A percentile compares a stretch with the other conserved stretches of the same genome.
phyloP scores from a whole-genome alignment of 2,797 vertebrate species.

The Anabacerthia variegaticeps region DNA sequence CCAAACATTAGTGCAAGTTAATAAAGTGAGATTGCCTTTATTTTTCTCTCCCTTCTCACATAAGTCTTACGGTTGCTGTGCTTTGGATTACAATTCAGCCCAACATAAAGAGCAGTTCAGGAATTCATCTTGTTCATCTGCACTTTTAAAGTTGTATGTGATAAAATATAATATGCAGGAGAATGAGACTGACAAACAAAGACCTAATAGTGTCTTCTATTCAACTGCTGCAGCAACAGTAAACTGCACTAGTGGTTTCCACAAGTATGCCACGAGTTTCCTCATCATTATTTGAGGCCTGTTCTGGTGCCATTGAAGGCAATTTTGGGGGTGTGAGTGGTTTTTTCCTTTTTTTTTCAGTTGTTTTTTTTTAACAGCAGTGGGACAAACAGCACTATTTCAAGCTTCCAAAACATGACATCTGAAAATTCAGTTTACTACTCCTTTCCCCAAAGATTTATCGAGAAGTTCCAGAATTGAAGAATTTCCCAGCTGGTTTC shows the following conservation, averaged over 20 bases:
- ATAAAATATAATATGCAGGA: neutral
- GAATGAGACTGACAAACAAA: neutral
- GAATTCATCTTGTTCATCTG: neutral
- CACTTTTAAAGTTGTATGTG: neutral
- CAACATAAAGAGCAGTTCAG: neutral
- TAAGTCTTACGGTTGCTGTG: neutral
- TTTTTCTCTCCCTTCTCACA: neutral
- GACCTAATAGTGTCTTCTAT: neutral
- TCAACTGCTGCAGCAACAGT: neutral
- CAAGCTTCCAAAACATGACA: neutral
- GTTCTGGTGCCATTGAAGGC: neutral
- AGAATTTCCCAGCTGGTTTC: neutral
- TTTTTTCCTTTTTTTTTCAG: neutral
- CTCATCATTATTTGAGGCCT: neutral
- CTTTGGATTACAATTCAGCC: neutral
- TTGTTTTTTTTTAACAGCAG: neutral
- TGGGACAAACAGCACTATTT: neutral
- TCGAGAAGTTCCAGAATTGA: neutral
- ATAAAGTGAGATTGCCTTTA: neutral
- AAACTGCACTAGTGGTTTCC: neutral
- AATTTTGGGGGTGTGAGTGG: neutral
- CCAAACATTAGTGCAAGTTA: conserved; percentile 13
- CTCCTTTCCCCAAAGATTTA: neutral
- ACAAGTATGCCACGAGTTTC: neutral
- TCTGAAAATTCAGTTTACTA: neutral